Percentiles rank a stretch among this genome's conserved stretches.
Conservation (phyloP, 2,888 invertebrate species). For the Bombylius discolor region DNA sequence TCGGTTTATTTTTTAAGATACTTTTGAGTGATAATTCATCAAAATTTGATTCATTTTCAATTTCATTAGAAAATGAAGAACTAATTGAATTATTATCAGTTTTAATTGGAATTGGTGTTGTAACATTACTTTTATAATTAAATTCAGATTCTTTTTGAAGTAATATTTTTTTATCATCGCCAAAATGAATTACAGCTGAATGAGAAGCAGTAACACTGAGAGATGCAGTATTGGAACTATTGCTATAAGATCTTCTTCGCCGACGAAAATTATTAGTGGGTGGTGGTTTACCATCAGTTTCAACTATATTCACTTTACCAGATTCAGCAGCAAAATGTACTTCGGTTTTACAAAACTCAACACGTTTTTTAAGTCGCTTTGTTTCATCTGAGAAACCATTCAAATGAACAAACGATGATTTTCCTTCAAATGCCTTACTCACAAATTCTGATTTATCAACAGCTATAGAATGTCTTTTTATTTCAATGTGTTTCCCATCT, state of each 20-base stretch:
- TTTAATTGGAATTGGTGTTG: conserved; percentile 24
- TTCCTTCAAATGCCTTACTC: conserved; percentile 22
- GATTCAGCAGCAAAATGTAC: conserved; percentile 78
- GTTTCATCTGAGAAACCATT: conserved; percentile 32
- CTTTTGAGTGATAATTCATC: conserved; percentile 47
- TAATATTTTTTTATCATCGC: conserved; percentile 35
- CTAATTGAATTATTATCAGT: not conserved
- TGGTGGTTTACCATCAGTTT: conserved; percentile 77
- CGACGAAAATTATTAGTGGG: conserved; percentile 68
- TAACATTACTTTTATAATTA: conserved; percentile 18
- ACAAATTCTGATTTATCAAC: conserved; percentile 39
- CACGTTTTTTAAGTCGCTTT: conserved; percentile 50
- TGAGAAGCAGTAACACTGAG: conserved; percentile 5
- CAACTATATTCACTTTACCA: conserved; percentile 74
- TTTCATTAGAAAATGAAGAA: conserved; percentile 4
- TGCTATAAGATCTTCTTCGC: conserved; percentile 45
- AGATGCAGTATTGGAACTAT: conserved; percentile 13
- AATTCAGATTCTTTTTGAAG: conserved; percentile 2
- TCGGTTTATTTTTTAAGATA: conserved; percentile 60
- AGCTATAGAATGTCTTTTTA: conserved; percentile 45
- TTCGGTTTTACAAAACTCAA: conserved; percentile 80
- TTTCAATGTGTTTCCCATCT: conserved; percentile 4
- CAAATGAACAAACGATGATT: conserved; percentile 23
- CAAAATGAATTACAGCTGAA: conserved; percentile 47
- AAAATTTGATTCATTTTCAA: conserved; percentile 17